Evolutionary conservation across 1,140 invertebrate species (phyloP).

Genomic region (roundworm (Caenorhabditis elegans)): DNA sequence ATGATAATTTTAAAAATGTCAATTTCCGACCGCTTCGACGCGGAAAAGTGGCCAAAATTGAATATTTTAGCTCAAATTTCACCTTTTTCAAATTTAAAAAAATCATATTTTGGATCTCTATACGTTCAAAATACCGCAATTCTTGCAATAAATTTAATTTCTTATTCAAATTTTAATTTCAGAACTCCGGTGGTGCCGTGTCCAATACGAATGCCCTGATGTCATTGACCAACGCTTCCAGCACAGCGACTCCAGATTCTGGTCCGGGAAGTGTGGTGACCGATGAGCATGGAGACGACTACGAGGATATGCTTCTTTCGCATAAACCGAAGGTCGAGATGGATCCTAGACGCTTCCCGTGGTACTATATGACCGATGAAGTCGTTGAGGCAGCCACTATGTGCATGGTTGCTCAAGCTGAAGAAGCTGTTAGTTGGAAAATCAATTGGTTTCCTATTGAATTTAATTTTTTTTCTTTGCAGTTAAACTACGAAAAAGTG

Average conservation of each 20-base stretch:
- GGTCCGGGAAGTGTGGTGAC: slow-evolving; percentile 43
- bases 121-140: no score
- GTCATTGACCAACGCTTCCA: slow-evolving; percentile 50
- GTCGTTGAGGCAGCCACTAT: slow-evolving; percentile 92
- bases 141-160: slow-evolving; percentile 45
- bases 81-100: no score
- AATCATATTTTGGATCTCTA: no score
- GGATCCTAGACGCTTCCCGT: slow-evolving; percentile 73
- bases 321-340: slow-evolving; percentile 15
- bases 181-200: background rate
- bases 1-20: no score
- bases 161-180: background rate
- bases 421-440: slow-evolving; percentile 76
- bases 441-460: no score
- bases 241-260: slow-evolving; percentile 53
- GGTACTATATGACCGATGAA: slow-evolving; percentile 77
- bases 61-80: no score
- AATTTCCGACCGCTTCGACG: no score
- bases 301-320: slow-evolving; percentile 36
- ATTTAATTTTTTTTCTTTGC: background rate
- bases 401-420: slow-evolving; percentile 87
- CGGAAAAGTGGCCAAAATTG: no score
- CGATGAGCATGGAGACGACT: slow-evolving; percentile 52
- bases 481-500: slow-evolving; percentile 14
- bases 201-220: background rate